Evolutionary conservation across 2,888 invertebrate species (phyloP).

Genomic region (Ischnura elegans): DNA sequence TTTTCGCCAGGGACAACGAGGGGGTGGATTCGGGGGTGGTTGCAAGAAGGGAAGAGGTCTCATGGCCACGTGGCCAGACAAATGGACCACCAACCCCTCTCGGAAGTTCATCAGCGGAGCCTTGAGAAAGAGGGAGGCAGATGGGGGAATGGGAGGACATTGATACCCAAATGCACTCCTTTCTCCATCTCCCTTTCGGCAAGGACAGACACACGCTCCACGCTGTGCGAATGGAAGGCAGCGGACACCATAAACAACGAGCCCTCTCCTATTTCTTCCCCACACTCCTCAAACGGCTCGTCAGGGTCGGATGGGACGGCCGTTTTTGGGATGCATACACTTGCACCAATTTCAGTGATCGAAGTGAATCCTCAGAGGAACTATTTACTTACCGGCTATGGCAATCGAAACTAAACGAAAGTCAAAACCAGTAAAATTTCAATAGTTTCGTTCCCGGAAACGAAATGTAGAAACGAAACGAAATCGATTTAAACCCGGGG

Average conservation of each 20-base stretch:
- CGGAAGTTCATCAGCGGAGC: constrained; percentile 44
- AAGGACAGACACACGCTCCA: too few relatives aligned
- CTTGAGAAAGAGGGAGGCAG: background rate
- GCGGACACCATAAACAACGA: constrained; percentile 18
- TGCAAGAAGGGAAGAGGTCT: background rate
- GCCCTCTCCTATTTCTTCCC: background rate
- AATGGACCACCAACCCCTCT: background rate
- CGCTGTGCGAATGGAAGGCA: background rate
- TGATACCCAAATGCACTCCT: constrained; percentile 58
- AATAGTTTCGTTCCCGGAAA: too few relatives aligned
- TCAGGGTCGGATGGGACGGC: background rate
- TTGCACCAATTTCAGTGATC: too few relatives aligned
- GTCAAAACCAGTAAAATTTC: too few relatives aligned
- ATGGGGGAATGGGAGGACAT: background rate
- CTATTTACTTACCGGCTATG: background rate
- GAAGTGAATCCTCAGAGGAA: background rate
- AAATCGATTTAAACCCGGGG: too few relatives aligned
- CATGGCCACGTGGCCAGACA: constrained; percentile 46
- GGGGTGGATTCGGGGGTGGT: too few relatives aligned
- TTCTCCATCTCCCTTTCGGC: background rate
- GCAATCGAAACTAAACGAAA: too few relatives aligned
- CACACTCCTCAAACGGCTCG: background rate
- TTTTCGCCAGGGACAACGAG: background rate
- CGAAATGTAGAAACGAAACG: too few relatives aligned
- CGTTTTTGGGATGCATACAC: background rate